Conservation (phyloP, 2,888 invertebrate species). For the Chloroclystis v-ata region DNA sequence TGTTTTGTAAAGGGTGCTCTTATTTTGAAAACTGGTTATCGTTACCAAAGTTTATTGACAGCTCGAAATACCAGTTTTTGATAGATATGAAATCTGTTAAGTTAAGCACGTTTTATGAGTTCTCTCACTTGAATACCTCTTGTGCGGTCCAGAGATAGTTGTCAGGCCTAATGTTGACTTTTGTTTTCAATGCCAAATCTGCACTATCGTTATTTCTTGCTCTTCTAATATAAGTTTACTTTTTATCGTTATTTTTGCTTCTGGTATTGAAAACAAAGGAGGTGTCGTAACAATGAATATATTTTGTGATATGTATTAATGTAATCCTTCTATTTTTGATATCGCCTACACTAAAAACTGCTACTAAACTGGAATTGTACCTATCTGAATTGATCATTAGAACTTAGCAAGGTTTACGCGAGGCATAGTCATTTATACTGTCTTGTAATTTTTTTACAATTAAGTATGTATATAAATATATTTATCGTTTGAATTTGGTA, state of each 20-base stretch:
- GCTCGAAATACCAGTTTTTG: no score
- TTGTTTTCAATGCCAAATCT: slow-evolving; percentile 66
- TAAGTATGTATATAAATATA: no score
- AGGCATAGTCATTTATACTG: no score
- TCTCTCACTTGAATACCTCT: slow-evolving; percentile 70
- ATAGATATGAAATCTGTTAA: background rate
- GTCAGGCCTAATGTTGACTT: slow-evolving; percentile 64
- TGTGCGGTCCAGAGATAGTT: slow-evolving; percentile 69
- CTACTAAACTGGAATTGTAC: slow-evolving; percentile 63
- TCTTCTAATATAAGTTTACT: background rate
- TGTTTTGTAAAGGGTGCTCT: slow-evolving; percentile 14
- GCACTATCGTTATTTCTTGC: slow-evolving; percentile 14
- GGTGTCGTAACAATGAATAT: slow-evolving; percentile 69
- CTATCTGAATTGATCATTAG: slow-evolving; percentile 44
- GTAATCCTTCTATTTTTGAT: slow-evolving; percentile 78
- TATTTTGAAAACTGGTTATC: slow-evolving; percentile 9
- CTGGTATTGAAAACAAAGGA: slow-evolving; percentile 69
- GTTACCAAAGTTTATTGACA: background rate
- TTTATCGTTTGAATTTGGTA: no score
- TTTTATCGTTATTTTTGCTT: slow-evolving; percentile 3
- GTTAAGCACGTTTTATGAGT: slow-evolving; percentile 43
- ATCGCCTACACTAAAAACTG: slow-evolving; percentile 70
- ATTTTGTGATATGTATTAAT: slow-evolving; percentile 77
- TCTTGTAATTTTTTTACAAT: no score
- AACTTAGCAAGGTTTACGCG: slow-evolving; percentile 17